Conservation (phyloP, 2,888 invertebrate genomes). For the Aproaerema taeniolella region DNA sequence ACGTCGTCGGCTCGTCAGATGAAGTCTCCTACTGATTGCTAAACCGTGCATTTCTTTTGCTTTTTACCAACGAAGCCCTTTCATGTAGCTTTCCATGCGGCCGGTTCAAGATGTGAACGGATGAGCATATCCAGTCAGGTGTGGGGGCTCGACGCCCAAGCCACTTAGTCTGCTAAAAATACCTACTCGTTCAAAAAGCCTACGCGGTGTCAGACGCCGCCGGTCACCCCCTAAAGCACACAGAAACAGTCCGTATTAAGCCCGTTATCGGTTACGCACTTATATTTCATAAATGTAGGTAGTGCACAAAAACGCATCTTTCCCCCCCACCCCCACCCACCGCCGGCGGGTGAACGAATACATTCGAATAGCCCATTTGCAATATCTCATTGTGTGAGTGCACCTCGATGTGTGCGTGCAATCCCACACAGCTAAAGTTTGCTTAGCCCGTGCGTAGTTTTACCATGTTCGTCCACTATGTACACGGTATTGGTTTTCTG, state of each 20-base stretch:
- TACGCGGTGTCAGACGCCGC: constrained; percentile 25
- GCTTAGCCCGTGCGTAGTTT: constrained; percentile 73
- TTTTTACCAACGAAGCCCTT: constrained; percentile 63
- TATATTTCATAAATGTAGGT: constrained; percentile 65
- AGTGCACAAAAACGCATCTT: constrained; percentile 76
- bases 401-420: constrained; percentile 38
- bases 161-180: constrained; percentile 69
- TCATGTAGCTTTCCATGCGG: constrained; percentile 69
- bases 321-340: constrained; percentile 46
- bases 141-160: constrained; percentile 51
- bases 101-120: constrained; percentile 61
- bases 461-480: constrained; percentile 43
- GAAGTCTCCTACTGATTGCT: constrained; percentile 8
- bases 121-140: constrained; percentile 64
- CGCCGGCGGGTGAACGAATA: constrained; percentile 68
- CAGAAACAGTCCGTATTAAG: constrained; percentile 33
- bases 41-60: constrained; percentile 12
- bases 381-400: constrained; percentile 73
- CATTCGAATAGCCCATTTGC: constrained; percentile 77
- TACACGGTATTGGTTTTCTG: constrained; percentile 72
- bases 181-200: constrained; percentile 49
- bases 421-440: constrained; percentile 45
- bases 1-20: not conserved
- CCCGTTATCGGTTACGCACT: constrained; percentile 66
- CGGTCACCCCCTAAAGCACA: constrained; percentile 22